A percentile compares a stretch with the other conserved stretches of the same genome.
phyloP scores from a whole-genome alignment of 2,797 vertebrate species.

The Erethizon dorsatum region DNA sequence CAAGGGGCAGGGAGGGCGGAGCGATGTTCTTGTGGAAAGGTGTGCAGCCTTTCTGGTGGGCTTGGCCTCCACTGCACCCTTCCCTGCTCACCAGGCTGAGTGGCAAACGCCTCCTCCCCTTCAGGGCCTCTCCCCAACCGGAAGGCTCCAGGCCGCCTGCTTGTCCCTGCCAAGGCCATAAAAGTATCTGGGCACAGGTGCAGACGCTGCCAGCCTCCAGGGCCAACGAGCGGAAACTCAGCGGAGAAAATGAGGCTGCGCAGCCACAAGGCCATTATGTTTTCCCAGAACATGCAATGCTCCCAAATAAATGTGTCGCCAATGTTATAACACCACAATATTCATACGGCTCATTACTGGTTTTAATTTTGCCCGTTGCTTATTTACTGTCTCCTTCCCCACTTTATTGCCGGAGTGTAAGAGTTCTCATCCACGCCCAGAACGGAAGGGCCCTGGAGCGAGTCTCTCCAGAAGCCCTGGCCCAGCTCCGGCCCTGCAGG shows the following conservation, averaged over 20 bases:
- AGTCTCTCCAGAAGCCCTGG: slow-evolving; percentile 73
- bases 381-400: slow-evolving; percentile 87
- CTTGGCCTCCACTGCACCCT: rapidly evolving
- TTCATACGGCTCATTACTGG: slow-evolving; percentile 86
- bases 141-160: slow-evolving; percentile 46
- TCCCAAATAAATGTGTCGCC: slow-evolving; percentile 87
- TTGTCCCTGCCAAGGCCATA: slow-evolving; percentile 70
- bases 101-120: background rate
- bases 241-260: slow-evolving; percentile 83
- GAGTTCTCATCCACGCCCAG: slow-evolving; percentile 81
- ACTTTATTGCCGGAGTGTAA: slow-evolving; percentile 84
- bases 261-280: slow-evolving; percentile 77
- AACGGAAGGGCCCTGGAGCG: slow-evolving; percentile 58
- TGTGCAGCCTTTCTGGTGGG: background rate
- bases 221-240: slow-evolving; percentile 78
- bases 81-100: background rate
- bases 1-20: rapidly evolving
- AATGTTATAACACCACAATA: slow-evolving; percentile 71
- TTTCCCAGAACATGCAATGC: slow-evolving; percentile 84
- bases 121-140: background rate
- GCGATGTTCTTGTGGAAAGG: background rate
- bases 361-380: slow-evolving; percentile 88
- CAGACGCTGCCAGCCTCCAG: slow-evolving; percentile 81
- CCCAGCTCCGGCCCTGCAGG: background rate
- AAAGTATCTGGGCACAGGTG: slow-evolving; percentile 86